phyloP scores from a whole-genome alignment of 2,797 vertebrate species.

The Sternarchorhynchus goeldii region DNA sequence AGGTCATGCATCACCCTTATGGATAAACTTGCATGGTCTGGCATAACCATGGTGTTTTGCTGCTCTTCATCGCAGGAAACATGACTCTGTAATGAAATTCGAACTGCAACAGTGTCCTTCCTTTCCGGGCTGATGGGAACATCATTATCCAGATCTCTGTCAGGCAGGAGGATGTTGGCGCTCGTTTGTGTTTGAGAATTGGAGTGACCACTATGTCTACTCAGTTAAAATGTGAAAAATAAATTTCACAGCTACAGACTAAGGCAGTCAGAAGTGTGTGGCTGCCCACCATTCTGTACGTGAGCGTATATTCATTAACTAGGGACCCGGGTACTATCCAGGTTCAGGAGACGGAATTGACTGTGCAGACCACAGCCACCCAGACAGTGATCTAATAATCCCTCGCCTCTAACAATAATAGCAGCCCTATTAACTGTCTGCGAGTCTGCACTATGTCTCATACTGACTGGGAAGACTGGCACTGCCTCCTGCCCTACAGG shows the following conservation, averaged over 20 bases:
- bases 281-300: not conserved
- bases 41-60: constrained; percentile 32
- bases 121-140: constrained; percentile 12
- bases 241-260: not conserved
- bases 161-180: not conserved
- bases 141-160: constrained; percentile 23
- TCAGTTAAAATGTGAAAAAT: not conserved
- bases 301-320: constrained; percentile 15
- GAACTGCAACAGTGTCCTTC: constrained; percentile 26
- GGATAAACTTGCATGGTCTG: constrained; percentile 41
- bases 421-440: constrained; percentile 55
- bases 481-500: constrained; percentile 16
- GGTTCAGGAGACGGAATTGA: constrained; percentile 22
- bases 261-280: not conserved
- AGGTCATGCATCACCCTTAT: constrained; percentile 15
- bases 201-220: not conserved
- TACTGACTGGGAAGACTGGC: not conserved
- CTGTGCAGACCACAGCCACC: constrained; percentile 7
- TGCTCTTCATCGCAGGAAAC: constrained; percentile 34
- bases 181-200: not conserved
- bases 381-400: constrained; percentile 48
- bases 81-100: constrained; percentile 41
- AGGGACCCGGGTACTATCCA: not conserved
- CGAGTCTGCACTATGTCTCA: constrained; percentile 49
- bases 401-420: constrained; percentile 57